These are phyloP conservation scores for Rhynchonycteris naso DNA, from an alignment of 2,797 vertebrate genomes.

Conservation along the genomic window DNA sequence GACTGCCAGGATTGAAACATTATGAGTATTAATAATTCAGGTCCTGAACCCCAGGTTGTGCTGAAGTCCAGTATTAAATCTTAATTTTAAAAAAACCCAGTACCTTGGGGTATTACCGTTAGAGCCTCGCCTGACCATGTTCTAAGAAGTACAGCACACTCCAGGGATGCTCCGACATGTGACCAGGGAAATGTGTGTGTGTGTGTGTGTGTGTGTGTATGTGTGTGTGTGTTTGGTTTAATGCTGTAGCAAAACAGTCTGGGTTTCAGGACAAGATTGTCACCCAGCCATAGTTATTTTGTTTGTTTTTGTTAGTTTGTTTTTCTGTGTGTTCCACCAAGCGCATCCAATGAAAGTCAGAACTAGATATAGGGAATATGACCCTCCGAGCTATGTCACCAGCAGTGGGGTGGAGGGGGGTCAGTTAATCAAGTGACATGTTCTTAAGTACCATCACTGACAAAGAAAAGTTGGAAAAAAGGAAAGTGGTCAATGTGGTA, in stretches of 20 bases:
- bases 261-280: not conserved
- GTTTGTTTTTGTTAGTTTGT: not conserved
- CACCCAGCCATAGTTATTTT: not conserved
- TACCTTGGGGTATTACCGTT: not conserved
- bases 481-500: not conserved
- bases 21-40: not conserved
- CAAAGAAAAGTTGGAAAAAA: not conserved
- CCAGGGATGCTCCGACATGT: not conserved
- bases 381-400: not conserved
- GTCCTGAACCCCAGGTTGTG: constrained; percentile 6
- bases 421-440: not conserved
- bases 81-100: not conserved
- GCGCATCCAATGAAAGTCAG: not conserved
- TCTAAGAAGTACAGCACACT: not conserved
- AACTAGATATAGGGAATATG: not conserved
- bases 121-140: not conserved
- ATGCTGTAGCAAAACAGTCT: not conserved
- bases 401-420: not conserved
- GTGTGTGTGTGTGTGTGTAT: not conserved
- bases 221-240: not conserved
- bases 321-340: not conserved
- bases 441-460: not conserved
- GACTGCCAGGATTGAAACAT: not conserved
- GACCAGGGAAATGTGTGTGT: not conserved
- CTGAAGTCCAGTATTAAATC: not conserved